A percentile compares a stretch with the other conserved stretches of the same genome.
phyloP scores from a whole-genome alignment of 2,113 vertebrate genomes.

The Myxocyprinus asiaticus region DNA sequence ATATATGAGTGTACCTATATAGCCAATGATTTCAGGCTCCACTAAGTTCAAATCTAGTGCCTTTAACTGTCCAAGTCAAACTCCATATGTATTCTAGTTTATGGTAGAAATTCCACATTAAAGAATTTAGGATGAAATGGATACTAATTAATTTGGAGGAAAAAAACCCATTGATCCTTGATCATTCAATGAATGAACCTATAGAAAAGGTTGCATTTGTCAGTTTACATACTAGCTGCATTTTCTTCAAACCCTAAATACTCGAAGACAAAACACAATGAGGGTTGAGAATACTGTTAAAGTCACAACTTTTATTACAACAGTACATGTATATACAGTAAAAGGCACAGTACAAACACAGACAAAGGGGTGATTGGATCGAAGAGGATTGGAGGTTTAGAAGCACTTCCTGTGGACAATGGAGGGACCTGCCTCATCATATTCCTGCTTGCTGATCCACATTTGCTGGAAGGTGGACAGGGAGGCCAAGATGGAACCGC shows the following conservation, averaged over 20 bases:
- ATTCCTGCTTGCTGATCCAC: slow-evolving; percentile 99
- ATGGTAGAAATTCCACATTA: too few species aligned
- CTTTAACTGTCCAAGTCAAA: too few species aligned
- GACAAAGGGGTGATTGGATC: slow-evolving; percentile 51
- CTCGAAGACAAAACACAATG: slow-evolving; percentile 42
- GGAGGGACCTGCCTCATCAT: slow-evolving; percentile 96
- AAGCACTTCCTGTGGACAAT: slow-evolving; percentile 99
- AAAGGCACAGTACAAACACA: slow-evolving; percentile 73
- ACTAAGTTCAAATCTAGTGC: too few species aligned
- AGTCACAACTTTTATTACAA: slow-evolving; percentile 79
- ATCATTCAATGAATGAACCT: too few species aligned
- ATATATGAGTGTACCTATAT: too few species aligned
- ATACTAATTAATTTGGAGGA: too few species aligned
- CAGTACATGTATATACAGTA: slow-evolving; percentile 79
- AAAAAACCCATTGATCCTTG: too few species aligned
- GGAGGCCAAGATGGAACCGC: slow-evolving; percentile 97
- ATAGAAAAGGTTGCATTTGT: too few species aligned
- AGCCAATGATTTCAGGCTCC: too few species aligned
- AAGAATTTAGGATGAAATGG: too few species aligned
- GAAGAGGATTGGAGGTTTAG: slow-evolving; percentile 68
- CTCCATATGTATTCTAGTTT: too few species aligned
- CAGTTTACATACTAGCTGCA: background rate
- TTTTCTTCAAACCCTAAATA: slow-evolving; percentile 37
- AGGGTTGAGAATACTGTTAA: slow-evolving; percentile 4
- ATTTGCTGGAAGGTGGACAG: slow-evolving; percentile 99